Percentiles rank a stretch among this genome's conserved stretches.
Conservation (phyloP, 2,113 vertebrate genomes). For the Rhabdornis inornatus region DNA sequence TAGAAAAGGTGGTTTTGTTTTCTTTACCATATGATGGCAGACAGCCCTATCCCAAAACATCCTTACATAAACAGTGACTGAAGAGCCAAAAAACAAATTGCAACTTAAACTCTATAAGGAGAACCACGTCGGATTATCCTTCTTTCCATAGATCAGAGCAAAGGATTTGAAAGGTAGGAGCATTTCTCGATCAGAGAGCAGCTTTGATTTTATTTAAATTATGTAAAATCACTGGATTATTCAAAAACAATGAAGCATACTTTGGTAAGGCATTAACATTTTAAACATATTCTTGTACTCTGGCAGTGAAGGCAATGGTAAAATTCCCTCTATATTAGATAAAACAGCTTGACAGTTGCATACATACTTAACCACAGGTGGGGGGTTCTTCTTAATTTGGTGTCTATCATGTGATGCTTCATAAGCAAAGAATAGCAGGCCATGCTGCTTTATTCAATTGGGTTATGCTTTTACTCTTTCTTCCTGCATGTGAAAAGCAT, state of each 20-base stretch:
- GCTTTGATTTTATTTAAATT: not conserved
- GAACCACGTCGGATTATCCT: not conserved
- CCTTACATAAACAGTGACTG: not conserved
- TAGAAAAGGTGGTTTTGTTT: not conserved
- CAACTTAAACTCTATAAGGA: not conserved
- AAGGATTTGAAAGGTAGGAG: not conserved
- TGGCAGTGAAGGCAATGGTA: not conserved
- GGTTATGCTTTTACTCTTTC: conserved; percentile 75
- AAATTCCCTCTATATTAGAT: not conserved
- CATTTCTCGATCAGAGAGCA: not conserved
- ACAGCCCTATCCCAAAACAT: conserved; percentile 15
- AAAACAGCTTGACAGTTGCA: not conserved
- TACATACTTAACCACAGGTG: conserved; percentile 31
- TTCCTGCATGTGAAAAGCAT: conserved; percentile 87
- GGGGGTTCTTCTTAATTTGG: conserved; percentile 53
- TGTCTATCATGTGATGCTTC: conserved; percentile 67
- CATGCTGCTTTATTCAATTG: conserved; percentile 71
- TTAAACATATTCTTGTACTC: not conserved
- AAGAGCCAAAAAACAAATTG: conserved; percentile 37
- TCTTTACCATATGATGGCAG: conserved; percentile 35
- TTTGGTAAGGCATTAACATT: not conserved
- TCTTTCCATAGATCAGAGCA: not conserved
- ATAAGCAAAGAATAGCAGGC: conserved; percentile 74
- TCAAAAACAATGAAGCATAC: not conserved
- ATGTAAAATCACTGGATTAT: not conserved